These are phyloP conservation scores for Odocoileus virginianus DNA, from an alignment of 2,113 vertebrate species.

Conservation along the genomic window DNA sequence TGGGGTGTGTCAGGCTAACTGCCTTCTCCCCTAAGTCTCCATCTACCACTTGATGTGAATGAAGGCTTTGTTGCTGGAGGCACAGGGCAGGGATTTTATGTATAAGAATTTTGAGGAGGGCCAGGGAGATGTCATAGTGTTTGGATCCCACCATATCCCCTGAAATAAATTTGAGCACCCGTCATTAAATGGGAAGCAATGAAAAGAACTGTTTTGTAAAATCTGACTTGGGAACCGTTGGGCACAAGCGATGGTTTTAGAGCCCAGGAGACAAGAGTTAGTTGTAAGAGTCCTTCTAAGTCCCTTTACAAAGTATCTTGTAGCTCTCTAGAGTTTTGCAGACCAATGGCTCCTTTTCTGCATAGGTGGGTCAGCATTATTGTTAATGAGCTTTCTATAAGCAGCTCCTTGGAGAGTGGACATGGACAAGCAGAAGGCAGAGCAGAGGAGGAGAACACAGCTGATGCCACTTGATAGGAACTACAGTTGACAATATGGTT, in stretches of 20 bases:
- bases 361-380: neutral
- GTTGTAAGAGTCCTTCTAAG: neutral
- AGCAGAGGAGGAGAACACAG: neutral
- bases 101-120: neutral
- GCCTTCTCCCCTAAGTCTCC: neutral
- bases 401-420: neutral
- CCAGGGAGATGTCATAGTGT: neutral
- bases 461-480: neutral
- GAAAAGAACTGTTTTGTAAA: neutral
- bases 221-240: neutral
- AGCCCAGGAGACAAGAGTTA: neutral
- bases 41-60: neutral
- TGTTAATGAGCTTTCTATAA: neutral
- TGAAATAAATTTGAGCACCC: neutral
- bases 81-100: neutral
- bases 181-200: neutral
- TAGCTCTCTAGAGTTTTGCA: neutral
- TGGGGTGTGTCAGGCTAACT: neutral
- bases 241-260: neutral
- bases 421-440: neutral
- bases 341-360: neutral
- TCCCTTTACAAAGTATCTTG: neutral
- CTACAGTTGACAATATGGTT: neutral
- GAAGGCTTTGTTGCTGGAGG: neutral
- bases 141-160: neutral